A percentile compares a stretch with the other conserved stretches of the same genome.
Evolutionary conservation across 2,888 invertebrate species (phyloP).

Genomic region (Athetis lepigone): DNA sequence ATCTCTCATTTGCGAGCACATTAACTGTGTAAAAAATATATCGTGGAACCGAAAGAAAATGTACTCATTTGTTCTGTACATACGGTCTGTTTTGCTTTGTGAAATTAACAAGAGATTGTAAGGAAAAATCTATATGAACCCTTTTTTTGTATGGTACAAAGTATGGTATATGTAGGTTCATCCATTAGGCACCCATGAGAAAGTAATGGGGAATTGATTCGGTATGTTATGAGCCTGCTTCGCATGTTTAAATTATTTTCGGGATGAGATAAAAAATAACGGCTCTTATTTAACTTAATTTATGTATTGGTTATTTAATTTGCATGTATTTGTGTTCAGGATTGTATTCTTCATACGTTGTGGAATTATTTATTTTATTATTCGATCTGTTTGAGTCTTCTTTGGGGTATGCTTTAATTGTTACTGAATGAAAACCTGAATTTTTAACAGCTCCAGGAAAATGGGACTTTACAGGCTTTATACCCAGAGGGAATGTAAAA

Average conservation of each 20-base stretch:
- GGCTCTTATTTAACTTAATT: conserved; percentile 29
- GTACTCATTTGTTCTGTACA: neutral
- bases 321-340: conserved; percentile 16
- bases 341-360: conserved; percentile 6
- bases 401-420: neutral
- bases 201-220: conserved; percentile 62
- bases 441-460: neutral
- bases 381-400: neutral
- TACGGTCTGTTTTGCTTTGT: conserved; percentile 41
- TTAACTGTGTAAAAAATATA: conserved; percentile 57
- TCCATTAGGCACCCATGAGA: conserved; percentile 52
- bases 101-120: conserved; percentile 37
- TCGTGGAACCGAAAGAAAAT: conserved; percentile 20
- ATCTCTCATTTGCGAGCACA: conserved; percentile 61
- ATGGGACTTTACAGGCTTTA: neutral
- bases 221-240: conserved; percentile 46
- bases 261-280: conserved; percentile 28
- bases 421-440: conserved; percentile 1
- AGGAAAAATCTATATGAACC: conserved; percentile 54
- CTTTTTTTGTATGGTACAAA: conserved; percentile 55
- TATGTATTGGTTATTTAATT: conserved; percentile 53
- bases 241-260: conserved; percentile 58
- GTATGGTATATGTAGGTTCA: conserved; percentile 44
- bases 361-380: conserved; percentile 12
- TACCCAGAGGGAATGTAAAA: neutral